Base-by-base conservation (phyloP, 2,888 invertebrate species). In the Nysson spinosus region DNA sequence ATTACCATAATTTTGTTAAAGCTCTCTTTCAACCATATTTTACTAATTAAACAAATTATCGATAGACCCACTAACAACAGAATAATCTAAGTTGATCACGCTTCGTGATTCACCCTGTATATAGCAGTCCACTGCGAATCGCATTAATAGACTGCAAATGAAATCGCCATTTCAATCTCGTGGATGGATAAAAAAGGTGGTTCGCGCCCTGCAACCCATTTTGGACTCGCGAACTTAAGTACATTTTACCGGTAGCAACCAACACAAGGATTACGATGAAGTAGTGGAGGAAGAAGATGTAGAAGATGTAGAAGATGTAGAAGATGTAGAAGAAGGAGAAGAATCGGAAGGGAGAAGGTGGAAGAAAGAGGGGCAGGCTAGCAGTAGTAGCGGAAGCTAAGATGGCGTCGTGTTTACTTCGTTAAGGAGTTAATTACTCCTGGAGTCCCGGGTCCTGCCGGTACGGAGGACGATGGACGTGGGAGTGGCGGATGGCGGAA, bases 361-460 rank as follows among this genome's bases (percentile, higher is more conserved):
- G 39, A 55, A 39, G 47, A 28, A 30, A 43, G 60, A 44, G 67
- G 49, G 67, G 66, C 50, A 70, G 69, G 65, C 69, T 71, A 68
- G 73, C 65, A 73, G 75, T 70, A 69, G 75, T 67, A 77, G 72
- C 77, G 65, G 73, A 73, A 80, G 81, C 82, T 81, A 87, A 87
- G 85, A 86, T 87, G 87, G 86, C 86, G 86, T 79, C 81, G 82
- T 84, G 82, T 84, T 87, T 86, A 87, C 86, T 86, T 86, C 87
- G 86, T 87, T 87, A 87, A 85, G 85, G 83, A 84, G 85, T 86
- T 87, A 87, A 87, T 87, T 87, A 87, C 85, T 85, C 82, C 79
- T 78, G 75, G 79, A 84, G 83, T 79, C 80, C 78, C 77, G 71
- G 80, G 75, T 80, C 77, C 81, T 80, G 75, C 77, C 77, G 76